These are phyloP conservation scores for Temnothorax ravouxi DNA, from an alignment of 2,888 invertebrate species.

Conservation along the genomic window DNA sequence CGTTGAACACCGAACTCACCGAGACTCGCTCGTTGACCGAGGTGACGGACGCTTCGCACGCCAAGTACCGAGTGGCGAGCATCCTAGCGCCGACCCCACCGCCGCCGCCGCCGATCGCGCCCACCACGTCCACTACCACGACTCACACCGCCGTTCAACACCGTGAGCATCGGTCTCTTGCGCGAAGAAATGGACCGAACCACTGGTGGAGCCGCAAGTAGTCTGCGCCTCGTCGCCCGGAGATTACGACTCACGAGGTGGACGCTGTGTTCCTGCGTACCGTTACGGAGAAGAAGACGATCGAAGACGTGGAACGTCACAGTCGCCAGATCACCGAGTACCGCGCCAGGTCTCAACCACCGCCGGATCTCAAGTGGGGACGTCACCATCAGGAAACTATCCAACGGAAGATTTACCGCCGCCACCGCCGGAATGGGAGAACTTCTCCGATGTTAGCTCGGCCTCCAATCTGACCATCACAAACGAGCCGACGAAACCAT, in stretches of 20 bases:
- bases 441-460: slow-evolving; percentile 95
- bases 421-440: slow-evolving; percentile 92
- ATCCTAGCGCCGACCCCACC: slow-evolving; percentile 89
- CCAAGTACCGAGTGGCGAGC: slow-evolving; percentile 87
- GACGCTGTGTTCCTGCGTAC: slow-evolving; percentile 96
- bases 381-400: slow-evolving; percentile 95
- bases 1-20: slow-evolving; percentile 92
- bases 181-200: slow-evolving; percentile 84
- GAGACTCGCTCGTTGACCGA: slow-evolving; percentile 93
- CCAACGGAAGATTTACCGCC: slow-evolving; percentile 90
- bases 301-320: slow-evolving; percentile 96
- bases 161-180: slow-evolving; percentile 78
- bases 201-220: slow-evolving; percentile 85
- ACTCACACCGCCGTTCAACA: slow-evolving; percentile 82
- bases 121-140: slow-evolving; percentile 82
- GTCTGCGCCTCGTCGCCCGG: slow-evolving; percentile 90
- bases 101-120: slow-evolving; percentile 87
- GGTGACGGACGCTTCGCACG: slow-evolving; percentile 91
- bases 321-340: slow-evolving; percentile 95
- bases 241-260: slow-evolving; percentile 95
- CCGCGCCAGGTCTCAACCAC: slow-evolving; percentile 89
- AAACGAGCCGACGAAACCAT: slow-evolving; percentile 89
- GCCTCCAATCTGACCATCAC: slow-evolving; percentile 94
- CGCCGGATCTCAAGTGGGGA: slow-evolving; percentile 93
- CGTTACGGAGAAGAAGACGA: slow-evolving; percentile 96